phyloP scores from a whole-genome alignment of 2,113 vertebrate genomes.

The Hydrolagus affinis region DNA sequence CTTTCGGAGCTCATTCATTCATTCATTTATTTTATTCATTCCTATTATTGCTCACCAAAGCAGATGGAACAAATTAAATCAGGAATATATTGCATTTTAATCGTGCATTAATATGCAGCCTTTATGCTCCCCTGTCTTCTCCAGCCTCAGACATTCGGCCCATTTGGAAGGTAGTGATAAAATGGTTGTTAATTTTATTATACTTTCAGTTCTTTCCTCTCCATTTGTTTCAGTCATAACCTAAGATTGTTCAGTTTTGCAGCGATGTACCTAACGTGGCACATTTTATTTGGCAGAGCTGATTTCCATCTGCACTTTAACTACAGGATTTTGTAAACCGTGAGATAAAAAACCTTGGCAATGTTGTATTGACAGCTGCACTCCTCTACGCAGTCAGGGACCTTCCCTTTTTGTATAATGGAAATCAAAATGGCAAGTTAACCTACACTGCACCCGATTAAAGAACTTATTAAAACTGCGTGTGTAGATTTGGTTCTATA shows the following conservation, averaged over 20 bases:
- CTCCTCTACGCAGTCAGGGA: neutral
- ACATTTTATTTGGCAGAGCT: neutral
- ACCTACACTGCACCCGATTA: neutral
- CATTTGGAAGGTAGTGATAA: neutral
- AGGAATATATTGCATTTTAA: neutral
- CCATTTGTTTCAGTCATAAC: neutral
- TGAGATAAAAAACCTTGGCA: neutral
- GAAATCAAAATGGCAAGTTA: neutral
- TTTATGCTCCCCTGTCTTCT: neutral
- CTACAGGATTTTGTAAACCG: neutral
- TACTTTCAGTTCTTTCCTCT: neutral
- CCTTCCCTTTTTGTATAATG: neutral
- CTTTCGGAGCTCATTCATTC: neutral
- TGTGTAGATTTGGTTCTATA: too few relatives aligned
- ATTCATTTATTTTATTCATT: neutral
- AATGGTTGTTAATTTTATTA: neutral
- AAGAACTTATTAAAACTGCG: too few relatives aligned
- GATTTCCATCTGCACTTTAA: slow-evolving; percentile 8
- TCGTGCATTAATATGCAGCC: neutral
- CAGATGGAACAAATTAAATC: neutral
- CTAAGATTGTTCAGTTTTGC: neutral
- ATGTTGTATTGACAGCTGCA: neutral
- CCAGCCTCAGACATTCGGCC: neutral
- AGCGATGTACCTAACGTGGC: neutral
- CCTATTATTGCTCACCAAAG: neutral